These are phyloP conservation scores for Leptosomus discolor DNA, from an alignment of 2,113 vertebrate genomes.

Conservation along the genomic window DNA sequence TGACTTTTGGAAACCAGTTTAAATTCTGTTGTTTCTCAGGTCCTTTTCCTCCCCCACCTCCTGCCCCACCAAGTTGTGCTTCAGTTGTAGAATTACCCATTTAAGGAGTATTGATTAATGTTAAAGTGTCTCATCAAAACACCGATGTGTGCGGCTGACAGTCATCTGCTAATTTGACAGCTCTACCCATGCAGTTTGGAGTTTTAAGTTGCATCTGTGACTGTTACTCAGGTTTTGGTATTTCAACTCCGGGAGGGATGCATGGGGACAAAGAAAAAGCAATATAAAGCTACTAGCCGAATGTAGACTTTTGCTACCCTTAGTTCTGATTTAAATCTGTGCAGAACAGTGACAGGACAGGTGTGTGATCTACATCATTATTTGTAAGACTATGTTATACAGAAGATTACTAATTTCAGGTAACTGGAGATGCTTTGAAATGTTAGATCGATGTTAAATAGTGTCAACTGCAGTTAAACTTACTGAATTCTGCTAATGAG, in stretches of 20 bases:
- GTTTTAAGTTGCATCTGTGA: background rate
- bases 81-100: background rate
- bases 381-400: background rate
- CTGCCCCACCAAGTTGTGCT: background rate
- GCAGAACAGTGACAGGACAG: background rate
- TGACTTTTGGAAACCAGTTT: background rate
- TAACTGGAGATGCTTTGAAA: background rate
- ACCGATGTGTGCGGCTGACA: background rate
- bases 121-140: background rate
- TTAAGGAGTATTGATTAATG: background rate
- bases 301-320: background rate
- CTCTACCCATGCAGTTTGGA: background rate
- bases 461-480: background rate
- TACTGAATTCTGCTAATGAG: background rate
- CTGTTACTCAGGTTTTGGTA: background rate
- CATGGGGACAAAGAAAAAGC: background rate
- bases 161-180: background rate
- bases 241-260: background rate
- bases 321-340: background rate
- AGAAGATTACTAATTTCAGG: background rate
- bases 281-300: background rate
- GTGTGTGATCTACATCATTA: background rate
- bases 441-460: background rate
- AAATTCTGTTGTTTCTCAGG: background rate
- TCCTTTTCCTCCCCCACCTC: background rate